Evolutionary conservation across 2,888 invertebrate genomes (phyloP).

Genomic region (Aethes cnicana): DNA sequence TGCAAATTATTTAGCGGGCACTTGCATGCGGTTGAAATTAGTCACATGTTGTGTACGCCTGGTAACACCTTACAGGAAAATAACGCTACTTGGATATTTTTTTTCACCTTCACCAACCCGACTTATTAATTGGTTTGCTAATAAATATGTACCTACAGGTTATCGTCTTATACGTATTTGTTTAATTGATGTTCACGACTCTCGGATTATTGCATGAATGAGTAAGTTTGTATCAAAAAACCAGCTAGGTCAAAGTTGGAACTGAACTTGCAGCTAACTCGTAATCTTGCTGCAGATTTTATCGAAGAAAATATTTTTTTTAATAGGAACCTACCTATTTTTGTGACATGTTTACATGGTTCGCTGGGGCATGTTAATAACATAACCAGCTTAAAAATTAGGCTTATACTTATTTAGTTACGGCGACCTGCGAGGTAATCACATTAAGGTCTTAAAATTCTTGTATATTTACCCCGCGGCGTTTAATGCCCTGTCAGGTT

Average conservation of each 20-base stretch:
- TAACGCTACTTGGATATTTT: not conserved
- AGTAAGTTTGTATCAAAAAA: too few species aligned
- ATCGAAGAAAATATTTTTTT: not conserved
- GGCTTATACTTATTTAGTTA: conserved; percentile 18
- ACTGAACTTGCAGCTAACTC: too few species aligned
- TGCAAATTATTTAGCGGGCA: conserved; percentile 63
- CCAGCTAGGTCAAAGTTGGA: too few species aligned
- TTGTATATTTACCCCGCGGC: not conserved
- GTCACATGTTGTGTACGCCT: conserved; percentile 11
- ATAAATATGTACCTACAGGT: too few species aligned
- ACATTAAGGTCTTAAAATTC: conserved; percentile 21
- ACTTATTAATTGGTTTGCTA: too few species aligned
- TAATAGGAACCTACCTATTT: too few species aligned
- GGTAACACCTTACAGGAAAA: conserved; percentile 1
- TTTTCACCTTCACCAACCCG: not conserved
- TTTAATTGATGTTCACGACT: too few species aligned
- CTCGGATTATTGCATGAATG: too few species aligned
- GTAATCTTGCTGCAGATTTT: too few species aligned
- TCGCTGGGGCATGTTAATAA: conserved; percentile 3
- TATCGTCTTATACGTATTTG: too few species aligned
- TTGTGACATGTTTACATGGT: too few species aligned
- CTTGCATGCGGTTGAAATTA: conserved; percentile 14
- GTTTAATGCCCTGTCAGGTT: conserved; percentile 15
- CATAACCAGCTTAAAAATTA: conserved; percentile 16
- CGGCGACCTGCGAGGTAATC: conserved; percentile 23